Evolutionary conservation across 2,888 invertebrate genomes (phyloP).

Genomic region (Hypomecis punctinalis): DNA sequence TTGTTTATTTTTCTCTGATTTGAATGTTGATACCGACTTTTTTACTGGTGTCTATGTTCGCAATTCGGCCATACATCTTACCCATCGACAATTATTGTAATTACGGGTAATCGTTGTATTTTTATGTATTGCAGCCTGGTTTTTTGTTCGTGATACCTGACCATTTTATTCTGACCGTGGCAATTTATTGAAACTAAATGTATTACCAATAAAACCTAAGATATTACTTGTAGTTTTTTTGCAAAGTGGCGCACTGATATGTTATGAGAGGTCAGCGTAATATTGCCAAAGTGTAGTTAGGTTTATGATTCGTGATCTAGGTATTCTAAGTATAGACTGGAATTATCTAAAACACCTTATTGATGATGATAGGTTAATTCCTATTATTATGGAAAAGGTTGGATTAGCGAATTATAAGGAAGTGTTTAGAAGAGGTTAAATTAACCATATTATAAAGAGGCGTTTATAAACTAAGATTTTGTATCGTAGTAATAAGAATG

Average conservation of each 20-base stretch:
- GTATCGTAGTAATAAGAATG: too few species aligned
- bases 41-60: constrained; percentile 32
- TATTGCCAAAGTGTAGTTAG: constrained; percentile 2
- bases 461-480: neutral
- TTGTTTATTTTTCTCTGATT: constrained; percentile 46
- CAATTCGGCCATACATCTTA: constrained; percentile 51
- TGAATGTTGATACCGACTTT: constrained; percentile 37
- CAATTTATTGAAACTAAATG: constrained; percentile 7
- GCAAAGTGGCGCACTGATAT: neutral
- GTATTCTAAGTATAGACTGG: constrained; percentile 14
- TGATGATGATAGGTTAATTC: constrained; percentile 26
- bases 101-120: constrained; percentile 53
- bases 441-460: neutral
- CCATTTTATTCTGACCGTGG: constrained; percentile 20
- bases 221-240: neutral
- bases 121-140: constrained; percentile 51
- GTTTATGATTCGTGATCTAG: constrained; percentile 23
- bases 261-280: neutral
- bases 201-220: neutral
- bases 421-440: constrained; percentile 7
- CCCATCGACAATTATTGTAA: constrained; percentile 58
- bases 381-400: constrained; percentile 26
- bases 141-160: constrained; percentile 33
- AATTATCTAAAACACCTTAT: constrained; percentile 18
- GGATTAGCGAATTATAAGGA: constrained; percentile 13